These are phyloP conservation scores for Anthopleura xanthogrammica DNA, from an alignment of 92 coral and sea anemone genomes.

Conservation along the genomic window DNA sequence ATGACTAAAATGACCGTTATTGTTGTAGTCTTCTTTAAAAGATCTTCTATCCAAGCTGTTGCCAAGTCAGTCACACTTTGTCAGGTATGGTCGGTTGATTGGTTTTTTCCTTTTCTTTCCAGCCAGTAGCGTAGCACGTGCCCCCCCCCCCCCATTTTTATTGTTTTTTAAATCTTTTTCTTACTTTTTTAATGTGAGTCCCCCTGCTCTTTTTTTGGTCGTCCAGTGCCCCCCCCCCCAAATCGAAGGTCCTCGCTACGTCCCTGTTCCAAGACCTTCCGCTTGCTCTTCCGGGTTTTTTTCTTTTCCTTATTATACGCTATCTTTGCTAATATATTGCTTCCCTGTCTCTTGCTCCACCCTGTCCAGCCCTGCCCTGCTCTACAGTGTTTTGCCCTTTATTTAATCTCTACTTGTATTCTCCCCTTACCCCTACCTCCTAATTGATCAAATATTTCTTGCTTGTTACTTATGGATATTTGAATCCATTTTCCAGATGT, in stretches of 20 bases:
- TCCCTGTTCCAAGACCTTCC: not conserved
- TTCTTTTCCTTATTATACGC: not conserved
- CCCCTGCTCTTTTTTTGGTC: no score
- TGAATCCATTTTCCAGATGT: slow-evolving; percentile 45
- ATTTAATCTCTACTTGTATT: no score
- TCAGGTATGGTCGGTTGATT: slow-evolving; percentile 59
- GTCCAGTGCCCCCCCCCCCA: no score
- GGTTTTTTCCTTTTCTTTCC: no score
- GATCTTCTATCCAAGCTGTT: slow-evolving; percentile 80
- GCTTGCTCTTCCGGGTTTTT: not conserved
- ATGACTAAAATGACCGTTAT: not conserved
- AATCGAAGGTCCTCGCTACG: no score
- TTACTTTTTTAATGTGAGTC: no score
- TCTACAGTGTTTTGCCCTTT: not conserved
- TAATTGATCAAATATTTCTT: not conserved
- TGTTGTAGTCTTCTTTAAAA: slow-evolving; percentile 74
- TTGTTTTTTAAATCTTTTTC: not conserved
- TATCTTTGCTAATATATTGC: no score
- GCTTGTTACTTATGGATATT: not conserved
- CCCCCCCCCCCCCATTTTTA: no score
- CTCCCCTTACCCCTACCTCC: not conserved
- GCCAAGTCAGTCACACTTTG: slow-evolving; percentile 92
- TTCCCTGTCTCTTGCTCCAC: not conserved
- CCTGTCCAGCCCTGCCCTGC: not conserved
- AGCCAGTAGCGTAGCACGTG: no score